These are phyloP conservation scores for Fulmarus glacialis DNA, from an alignment of 2,113 vertebrate genomes.

Conservation along the genomic window DNA sequence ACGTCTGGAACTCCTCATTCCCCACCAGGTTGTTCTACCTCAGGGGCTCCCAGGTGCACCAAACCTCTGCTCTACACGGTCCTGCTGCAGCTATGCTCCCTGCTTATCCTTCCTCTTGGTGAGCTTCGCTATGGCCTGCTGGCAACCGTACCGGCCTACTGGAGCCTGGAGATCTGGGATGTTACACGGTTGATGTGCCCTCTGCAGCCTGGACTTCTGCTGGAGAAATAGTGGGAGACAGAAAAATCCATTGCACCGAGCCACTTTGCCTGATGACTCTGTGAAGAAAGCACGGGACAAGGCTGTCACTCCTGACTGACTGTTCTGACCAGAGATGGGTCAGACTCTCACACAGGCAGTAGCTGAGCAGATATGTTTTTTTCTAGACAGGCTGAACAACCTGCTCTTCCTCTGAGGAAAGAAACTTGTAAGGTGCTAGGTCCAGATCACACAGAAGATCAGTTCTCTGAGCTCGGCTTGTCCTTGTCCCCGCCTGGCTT, in stretches of 20 bases:
- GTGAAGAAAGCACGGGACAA: slow-evolving; percentile 8
- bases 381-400: neutral
- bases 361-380: neutral
- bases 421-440: neutral
- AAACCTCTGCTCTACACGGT: neutral
- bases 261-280: neutral
- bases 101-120: neutral
- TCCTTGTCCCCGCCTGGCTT: neutral
- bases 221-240: neutral
- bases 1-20: neutral
- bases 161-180: neutral
- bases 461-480: neutral
- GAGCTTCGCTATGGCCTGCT: neutral
- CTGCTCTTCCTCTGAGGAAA: neutral
- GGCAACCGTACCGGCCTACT: neutral
- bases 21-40: neutral
- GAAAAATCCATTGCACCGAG: neutral
- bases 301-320: neutral
- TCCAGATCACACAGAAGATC: neutral
- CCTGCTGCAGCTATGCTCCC: neutral
- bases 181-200: neutral
- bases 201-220: neutral
- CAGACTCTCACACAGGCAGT: neutral
- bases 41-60: neutral
- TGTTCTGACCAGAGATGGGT: neutral